These are phyloP conservation scores for Nerophis lumbriciformis DNA, from an alignment of 2,113 vertebrate genomes.

Conservation along the genomic window DNA sequence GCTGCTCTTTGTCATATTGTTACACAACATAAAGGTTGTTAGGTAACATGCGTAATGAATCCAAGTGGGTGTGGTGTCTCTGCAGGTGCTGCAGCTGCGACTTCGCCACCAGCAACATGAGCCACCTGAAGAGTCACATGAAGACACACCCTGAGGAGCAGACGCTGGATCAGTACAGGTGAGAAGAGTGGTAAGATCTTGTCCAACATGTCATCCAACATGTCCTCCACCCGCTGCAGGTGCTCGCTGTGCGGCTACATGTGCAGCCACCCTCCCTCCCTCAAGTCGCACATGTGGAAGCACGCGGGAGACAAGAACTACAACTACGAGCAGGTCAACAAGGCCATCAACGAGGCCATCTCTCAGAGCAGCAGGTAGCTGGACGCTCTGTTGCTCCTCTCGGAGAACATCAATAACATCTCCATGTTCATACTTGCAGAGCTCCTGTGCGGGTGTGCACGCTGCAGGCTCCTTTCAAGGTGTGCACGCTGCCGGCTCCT, in stretches of 20 bases:
- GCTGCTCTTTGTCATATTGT: too few species aligned
- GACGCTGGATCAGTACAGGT: conserved; percentile 85
- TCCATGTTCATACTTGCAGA: not conserved
- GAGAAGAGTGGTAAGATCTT: conserved; percentile 10
- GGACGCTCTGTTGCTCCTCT: too few species aligned
- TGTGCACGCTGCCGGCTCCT: conserved; percentile 10
- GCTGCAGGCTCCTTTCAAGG: too few species aligned
- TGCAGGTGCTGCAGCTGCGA: conserved; percentile 80
- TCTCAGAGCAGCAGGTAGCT: conserved; percentile 87
- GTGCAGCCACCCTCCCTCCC: conserved; percentile 93
- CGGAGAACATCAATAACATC: too few species aligned
- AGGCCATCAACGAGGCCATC: conserved; percentile 96
- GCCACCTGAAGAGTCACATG: conserved; percentile 87
- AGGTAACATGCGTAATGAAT: too few species aligned
- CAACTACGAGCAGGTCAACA: conserved; percentile 98
- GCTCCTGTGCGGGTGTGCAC: not conserved
- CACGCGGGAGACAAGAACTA: conserved; percentile 98
- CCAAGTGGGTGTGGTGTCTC: not conserved
- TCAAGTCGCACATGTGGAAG: conserved; percentile 99
- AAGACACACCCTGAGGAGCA: conserved; percentile 82
- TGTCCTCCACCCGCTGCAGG: conserved; percentile 58
- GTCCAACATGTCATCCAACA: not conserved
- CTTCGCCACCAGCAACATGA: conserved; percentile 86
- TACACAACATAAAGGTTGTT: too few species aligned
- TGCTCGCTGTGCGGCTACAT: conserved; percentile 97